Base-by-base conservation (phyloP, 2,113 vertebrate species). In the Gobius niger region DNA sequence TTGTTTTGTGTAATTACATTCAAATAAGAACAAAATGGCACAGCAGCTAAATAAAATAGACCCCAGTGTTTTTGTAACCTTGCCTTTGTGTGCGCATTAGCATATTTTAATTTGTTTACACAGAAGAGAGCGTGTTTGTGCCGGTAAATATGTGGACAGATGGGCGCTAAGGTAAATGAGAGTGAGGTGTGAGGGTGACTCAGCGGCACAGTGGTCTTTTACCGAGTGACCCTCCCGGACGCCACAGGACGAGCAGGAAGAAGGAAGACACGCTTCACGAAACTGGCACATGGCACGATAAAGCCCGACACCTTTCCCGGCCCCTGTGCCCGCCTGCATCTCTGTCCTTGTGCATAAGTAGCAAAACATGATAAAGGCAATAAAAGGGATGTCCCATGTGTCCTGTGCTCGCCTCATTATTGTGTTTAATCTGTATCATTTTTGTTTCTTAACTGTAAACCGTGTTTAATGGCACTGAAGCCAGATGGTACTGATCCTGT, bases 321-420 rank as follows among this genome's bases (percentile, higher is more conserved):
- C 65, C 64, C 73, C 73, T 63, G 59, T 47, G 71, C 61, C 76
- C 77, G 72, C 68, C 67, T 76, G 76, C 67, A 76, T 91, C 80
- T 82, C 78, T 89, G 86, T 90, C 85, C 88, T 89, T 87, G 87
- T 61, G 82, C 83, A 71, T 60, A 88, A 90, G 86, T 86, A 88
- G 78, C 71, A 76, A 24, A 67, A 80, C 75, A 13, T 13, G 14
- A 9, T 5, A 47, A 49, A 53, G 19, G 18, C 65, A 75, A 69
- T 60, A 64, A 53, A 65, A 79, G 83, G 73, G 75, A 78, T 74
- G 77, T 88, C 87, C 83, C 73, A 59, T 53, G 80, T 81, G 84
- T 80, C 80, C 82, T 59, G 65, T 61, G 14, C 63, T 76, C 60
- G 11, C 18, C 63, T 52, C 34, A 14, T 72, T 65, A 50, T 67